Conservation (phyloP, 2,888 invertebrate species). For the Caenorhabditis afra region DNA sequence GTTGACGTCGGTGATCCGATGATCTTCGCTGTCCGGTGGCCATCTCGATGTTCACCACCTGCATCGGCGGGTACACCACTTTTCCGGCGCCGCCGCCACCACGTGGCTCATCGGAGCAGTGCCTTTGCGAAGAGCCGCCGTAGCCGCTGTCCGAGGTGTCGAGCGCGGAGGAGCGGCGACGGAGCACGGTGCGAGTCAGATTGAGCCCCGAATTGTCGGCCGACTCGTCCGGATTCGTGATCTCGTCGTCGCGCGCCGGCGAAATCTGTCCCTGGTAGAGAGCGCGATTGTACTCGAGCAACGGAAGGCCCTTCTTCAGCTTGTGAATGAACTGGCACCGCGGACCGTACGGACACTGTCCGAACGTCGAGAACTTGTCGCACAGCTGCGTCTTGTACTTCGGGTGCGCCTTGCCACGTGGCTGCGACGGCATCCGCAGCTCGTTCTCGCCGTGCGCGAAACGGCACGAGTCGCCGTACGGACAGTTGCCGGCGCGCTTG, state of each 20-base stretch:
- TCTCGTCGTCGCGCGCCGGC: slow-evolving; percentile 69
- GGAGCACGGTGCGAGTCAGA: slow-evolving; percentile 14
- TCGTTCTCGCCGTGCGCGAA: slow-evolving; percentile 79
- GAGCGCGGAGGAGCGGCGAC: slow-evolving; percentile 13
- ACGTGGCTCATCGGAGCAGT: not conserved
- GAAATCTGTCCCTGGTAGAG: slow-evolving; percentile 63
- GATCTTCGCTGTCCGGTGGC: slow-evolving; percentile 35
- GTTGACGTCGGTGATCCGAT: not conserved
- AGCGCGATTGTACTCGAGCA: slow-evolving; percentile 68
- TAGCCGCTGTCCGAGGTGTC: slow-evolving; percentile 57
- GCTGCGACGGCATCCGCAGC: slow-evolving; percentile 72
- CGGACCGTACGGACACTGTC: slow-evolving; percentile 70
- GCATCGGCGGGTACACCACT: slow-evolving; percentile 54
- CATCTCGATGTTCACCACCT: slow-evolving; percentile 60
- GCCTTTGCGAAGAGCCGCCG: slow-evolving; percentile 10
- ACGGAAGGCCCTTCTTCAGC: slow-evolving; percentile 68
- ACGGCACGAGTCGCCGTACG: slow-evolving; percentile 75
- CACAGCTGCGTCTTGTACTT: slow-evolving; percentile 74
- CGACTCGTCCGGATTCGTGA: slow-evolving; percentile 59
- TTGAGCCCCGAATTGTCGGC: slow-evolving; percentile 22
- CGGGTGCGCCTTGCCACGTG: slow-evolving; percentile 72
- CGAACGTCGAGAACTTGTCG: slow-evolving; percentile 69
- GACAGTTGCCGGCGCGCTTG: slow-evolving; percentile 67
- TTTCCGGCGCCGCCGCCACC: slow-evolving; percentile 18
- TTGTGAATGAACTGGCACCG: slow-evolving; percentile 73